Conservation (phyloP, 2,113 vertebrate genomes). For the Megaceryle torquata region DNA sequence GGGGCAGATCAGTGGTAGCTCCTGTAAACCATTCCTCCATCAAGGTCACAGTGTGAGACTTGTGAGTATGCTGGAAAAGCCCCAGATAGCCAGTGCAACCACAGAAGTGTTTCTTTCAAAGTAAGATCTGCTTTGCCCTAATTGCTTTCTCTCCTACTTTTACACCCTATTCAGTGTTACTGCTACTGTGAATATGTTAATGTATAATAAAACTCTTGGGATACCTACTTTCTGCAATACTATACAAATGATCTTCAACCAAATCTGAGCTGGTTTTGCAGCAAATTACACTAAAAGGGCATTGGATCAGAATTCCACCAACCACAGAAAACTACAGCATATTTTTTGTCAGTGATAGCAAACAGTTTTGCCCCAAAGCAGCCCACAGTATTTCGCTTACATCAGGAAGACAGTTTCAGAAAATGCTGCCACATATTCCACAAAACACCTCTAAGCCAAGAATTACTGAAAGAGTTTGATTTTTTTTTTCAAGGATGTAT, state of each 20-base stretch:
- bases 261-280: not conserved
- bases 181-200: not conserved
- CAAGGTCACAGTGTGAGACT: not conserved
- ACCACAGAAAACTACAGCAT: not conserved
- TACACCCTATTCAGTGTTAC: not conserved
- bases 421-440: not conserved
- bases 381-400: not conserved
- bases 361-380: not conserved
- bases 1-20: not conserved
- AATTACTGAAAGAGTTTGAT: not conserved
- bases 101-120: not conserved
- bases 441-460: not conserved
- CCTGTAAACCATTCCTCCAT: not conserved
- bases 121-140: not conserved
- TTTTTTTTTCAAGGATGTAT: not conserved
- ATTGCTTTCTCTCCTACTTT: not conserved
- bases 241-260: not conserved
- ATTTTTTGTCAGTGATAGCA: not conserved
- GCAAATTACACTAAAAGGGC: not conserved
- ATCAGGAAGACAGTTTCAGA: not conserved
- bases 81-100: not conserved
- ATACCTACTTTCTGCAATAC: not conserved
- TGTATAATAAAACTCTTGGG: not conserved
- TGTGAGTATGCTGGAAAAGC: not conserved
- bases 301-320: not conserved